These are phyloP conservation scores for Chaenocephalus aceratus DNA, from an alignment of 2,113 vertebrate species.

Conservation along the genomic window DNA sequence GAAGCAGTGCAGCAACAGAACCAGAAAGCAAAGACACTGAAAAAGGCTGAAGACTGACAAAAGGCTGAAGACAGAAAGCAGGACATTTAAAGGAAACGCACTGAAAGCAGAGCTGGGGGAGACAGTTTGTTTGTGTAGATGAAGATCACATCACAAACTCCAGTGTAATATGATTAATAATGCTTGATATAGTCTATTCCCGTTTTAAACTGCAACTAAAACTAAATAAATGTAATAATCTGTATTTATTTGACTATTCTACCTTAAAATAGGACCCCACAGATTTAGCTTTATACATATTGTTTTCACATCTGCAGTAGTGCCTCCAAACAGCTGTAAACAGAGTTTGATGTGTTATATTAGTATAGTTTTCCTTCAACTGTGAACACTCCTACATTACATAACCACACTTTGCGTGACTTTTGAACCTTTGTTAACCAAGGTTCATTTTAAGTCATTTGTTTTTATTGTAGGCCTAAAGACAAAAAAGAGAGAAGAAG, in stretches of 20 bases:
- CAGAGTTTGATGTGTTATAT: background rate
- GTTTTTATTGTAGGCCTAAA: background rate
- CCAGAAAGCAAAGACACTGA: slow-evolving; percentile 14
- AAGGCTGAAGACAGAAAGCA: slow-evolving; percentile 18
- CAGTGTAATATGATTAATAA: background rate
- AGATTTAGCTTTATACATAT: background rate
- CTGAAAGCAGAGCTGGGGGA: background rate
- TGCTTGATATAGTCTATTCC: background rate
- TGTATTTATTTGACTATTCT: background rate
- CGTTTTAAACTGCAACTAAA: background rate
- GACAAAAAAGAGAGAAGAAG: background rate
- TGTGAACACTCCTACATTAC: background rate
- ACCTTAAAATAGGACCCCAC: background rate
- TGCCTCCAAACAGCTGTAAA: background rate
- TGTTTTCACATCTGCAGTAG: too few species aligned
- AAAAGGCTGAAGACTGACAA: slow-evolving; percentile 9
- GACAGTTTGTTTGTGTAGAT: background rate
- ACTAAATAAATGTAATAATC: background rate
- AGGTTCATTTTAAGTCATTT: background rate
- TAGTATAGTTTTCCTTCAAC: background rate
- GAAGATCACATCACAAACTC: background rate
- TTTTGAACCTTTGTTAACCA: background rate
- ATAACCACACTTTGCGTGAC: background rate
- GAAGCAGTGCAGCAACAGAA: slow-evolving; percentile 48
- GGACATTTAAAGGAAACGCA: background rate